phyloP scores from a whole-genome alignment of 2,113 vertebrate genomes.

The Petroica traversi region DNA sequence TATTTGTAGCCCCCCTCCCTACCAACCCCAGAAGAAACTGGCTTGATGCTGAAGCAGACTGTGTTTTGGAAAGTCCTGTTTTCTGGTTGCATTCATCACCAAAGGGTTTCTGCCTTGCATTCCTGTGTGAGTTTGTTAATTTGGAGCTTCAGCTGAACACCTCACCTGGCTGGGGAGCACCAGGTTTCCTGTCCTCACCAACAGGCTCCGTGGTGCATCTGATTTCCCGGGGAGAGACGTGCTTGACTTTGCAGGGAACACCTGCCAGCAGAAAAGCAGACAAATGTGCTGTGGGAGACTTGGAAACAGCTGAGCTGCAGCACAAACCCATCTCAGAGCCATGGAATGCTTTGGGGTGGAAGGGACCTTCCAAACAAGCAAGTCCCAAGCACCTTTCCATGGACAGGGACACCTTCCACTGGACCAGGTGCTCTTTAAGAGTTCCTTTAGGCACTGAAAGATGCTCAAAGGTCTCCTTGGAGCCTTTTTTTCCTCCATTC shows the following conservation, averaged over 20 bases:
- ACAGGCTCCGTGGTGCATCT: conserved; percentile 56
- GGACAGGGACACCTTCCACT: background rate
- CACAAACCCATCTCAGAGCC: background rate
- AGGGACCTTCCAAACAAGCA: background rate
- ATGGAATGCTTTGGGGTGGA: background rate
- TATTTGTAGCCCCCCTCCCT: background rate
- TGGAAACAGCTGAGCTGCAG: background rate
- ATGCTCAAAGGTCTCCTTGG: background rate
- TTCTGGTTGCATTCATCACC: background rate
- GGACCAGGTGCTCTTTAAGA: background rate
- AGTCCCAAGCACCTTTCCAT: background rate
- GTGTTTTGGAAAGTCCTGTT: background rate
- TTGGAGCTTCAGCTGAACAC: background rate
- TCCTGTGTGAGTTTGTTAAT: fast-evolving
- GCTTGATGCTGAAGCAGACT: background rate
- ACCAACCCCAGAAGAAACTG: background rate
- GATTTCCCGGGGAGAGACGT: conserved; percentile 58
- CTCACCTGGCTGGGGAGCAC: conserved; percentile 66
- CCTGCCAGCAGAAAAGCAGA: conserved; percentile 32
- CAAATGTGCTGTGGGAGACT: background rate
- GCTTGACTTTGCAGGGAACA: conserved; percentile 58
- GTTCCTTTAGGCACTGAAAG: background rate
- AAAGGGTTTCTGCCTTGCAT: background rate
- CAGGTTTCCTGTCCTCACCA: background rate
- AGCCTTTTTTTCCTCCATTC: background rate